These are phyloP conservation scores for Thamnophis elegans DNA, from an alignment of 2,797 vertebrate genomes.

Conservation along the genomic window DNA sequence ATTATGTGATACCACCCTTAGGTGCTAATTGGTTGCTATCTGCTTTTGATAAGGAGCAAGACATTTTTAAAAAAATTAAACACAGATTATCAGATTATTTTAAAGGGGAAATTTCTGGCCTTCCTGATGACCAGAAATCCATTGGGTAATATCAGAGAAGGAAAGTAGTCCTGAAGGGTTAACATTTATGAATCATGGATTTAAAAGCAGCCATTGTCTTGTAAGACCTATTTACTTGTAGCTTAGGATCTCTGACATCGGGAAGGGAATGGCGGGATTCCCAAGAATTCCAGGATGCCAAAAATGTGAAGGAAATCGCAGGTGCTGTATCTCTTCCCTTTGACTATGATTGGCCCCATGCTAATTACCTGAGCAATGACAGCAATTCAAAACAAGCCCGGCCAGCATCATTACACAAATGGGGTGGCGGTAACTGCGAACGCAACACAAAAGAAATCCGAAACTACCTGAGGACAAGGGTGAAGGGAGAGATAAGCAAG, in stretches of 20 bases:
- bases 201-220: background rate
- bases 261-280: background rate
- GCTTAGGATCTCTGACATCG: background rate
- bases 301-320: background rate
- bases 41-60: background rate
- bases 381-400: background rate
- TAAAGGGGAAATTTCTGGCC: background rate
- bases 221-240: background rate
- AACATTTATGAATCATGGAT: background rate
- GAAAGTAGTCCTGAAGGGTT: background rate
- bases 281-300: background rate
- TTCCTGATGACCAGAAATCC: background rate
- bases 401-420: background rate
- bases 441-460: background rate
- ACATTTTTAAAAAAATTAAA: background rate
- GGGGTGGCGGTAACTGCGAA: background rate
- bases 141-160: background rate
- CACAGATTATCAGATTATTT: background rate
- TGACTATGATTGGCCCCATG: background rate
- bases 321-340: background rate
- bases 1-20: background rate
- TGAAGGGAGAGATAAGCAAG: background rate
- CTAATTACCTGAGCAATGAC: conserved; percentile 32
- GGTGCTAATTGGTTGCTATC: background rate
- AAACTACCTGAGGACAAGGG: background rate